A percentile compares a stretch with the other conserved stretches of the same genome.
Evolutionary conservation across 2,888 invertebrate species (phyloP).

Genomic region (Dromius quadrimaculatus): DNA sequence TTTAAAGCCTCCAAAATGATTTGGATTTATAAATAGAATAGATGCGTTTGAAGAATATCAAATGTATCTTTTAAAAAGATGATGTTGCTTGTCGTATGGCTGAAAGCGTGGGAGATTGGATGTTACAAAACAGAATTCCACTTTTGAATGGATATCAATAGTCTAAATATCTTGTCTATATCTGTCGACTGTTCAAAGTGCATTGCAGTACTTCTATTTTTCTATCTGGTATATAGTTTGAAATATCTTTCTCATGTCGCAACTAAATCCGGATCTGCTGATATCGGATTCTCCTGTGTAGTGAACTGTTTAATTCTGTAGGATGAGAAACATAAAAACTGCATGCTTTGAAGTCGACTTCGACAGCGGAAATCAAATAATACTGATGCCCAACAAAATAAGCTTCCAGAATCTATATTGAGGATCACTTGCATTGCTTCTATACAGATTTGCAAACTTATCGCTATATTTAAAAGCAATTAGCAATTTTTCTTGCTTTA

Average conservation of each 20-base stretch:
- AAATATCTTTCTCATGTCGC: neutral
- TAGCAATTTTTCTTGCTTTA: conserved; percentile 48
- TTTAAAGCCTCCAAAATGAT: too few relatives aligned
- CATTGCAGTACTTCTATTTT: too few relatives aligned
- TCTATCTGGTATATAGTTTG: too few relatives aligned
- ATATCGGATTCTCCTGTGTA: conserved; percentile 12
- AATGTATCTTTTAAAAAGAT: too few relatives aligned
- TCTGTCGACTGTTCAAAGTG: too few relatives aligned
- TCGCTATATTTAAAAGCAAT: conserved; percentile 47
- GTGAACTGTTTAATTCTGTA: conserved; percentile 31
- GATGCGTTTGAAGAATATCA: too few relatives aligned
- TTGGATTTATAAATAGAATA: too few relatives aligned
- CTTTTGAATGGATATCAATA: too few relatives aligned
- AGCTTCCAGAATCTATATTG: neutral
- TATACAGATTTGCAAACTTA: conserved; percentile 16
- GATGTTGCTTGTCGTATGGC: too few relatives aligned
- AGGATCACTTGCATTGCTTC: neutral
- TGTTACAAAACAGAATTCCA: too few relatives aligned
- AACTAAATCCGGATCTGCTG: conserved; percentile 7
- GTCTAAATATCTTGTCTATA: too few relatives aligned
- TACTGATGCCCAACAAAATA: neutral
- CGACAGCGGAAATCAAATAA: conserved; percentile 17
- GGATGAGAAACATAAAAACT: conserved; percentile 23
- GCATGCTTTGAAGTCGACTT: conserved; percentile 25
- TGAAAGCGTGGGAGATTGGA: too few relatives aligned